A percentile compares a stretch with the other conserved stretches of the same genome.
phyloP scores from a whole-genome alignment of 2,113 vertebrate species.

The Malurus alboscapulatus region DNA sequence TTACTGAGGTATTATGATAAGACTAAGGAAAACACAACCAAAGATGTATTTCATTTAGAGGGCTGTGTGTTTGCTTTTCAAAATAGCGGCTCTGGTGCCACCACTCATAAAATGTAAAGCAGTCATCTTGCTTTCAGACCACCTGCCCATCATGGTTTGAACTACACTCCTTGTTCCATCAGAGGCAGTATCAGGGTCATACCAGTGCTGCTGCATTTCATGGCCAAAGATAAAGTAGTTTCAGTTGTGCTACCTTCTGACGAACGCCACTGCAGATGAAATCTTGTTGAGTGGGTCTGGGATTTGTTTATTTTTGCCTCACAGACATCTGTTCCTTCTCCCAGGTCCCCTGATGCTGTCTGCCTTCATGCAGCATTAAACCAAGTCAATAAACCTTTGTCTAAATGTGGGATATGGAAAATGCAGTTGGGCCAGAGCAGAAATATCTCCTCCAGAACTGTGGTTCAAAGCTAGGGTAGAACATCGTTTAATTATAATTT shows the following conservation, averaged over 20 bases:
- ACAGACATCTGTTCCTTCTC: constrained; percentile 22
- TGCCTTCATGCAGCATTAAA: background rate
- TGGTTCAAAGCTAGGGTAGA: background rate
- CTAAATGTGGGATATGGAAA: background rate
- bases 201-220: background rate
- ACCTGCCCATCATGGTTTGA: constrained; percentile 8
- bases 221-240: constrained; percentile 1
- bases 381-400: background rate
- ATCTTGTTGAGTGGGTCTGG: background rate
- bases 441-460: background rate
- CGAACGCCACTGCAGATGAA: background rate
- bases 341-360: background rate
- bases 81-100: constrained; percentile 16
- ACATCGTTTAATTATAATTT: background rate
- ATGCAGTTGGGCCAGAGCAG: background rate
- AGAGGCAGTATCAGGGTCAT: background rate
- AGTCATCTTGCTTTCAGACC: background rate
- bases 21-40: constrained; percentile 41
- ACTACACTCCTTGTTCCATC: background rate
- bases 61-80: constrained; percentile 32
- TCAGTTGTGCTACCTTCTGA: constrained; percentile 10
- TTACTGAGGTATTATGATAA: constrained; percentile 65
- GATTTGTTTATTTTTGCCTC: constrained; percentile 21
- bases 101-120: background rate
- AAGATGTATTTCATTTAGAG: constrained; percentile 55